Evolutionary conservation across 1,140 invertebrate genomes (phyloP).

Genomic region (Papilio polytes): DNA sequence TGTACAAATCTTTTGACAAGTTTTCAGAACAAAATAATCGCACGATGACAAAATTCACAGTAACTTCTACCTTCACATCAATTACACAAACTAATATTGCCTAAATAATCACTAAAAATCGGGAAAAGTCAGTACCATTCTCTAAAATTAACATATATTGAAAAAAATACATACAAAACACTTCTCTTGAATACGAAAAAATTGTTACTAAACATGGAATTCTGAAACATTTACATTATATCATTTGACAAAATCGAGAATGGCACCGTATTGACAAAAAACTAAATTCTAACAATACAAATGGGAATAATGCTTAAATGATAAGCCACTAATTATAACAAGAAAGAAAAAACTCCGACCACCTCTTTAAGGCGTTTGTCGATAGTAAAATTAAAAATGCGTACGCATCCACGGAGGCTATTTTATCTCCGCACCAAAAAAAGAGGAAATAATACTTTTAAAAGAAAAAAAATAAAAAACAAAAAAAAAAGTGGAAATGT

Average conservation of each 20-base stretch:
- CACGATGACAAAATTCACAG: conserved; percentile 41
- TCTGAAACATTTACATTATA: conserved; percentile 10
- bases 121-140: conserved; percentile 57
- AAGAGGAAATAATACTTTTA: conserved; percentile 39
- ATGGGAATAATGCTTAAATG: conserved; percentile 78
- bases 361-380: conserved; percentile 43
- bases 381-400: conserved; percentile 49
- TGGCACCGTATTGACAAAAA: conserved; percentile 62
- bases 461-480: conserved; percentile 55
- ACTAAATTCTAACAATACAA: conserved; percentile 70
- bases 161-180: background rate
- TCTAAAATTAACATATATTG: conserved; percentile 49
- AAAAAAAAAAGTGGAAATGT: conserved; percentile 75
- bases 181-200: too few species aligned
- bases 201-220: background rate
- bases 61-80: conserved; percentile 44
- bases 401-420: conserved; percentile 49
- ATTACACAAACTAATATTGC: conserved; percentile 60
- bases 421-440: conserved; percentile 45
- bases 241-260: conserved; percentile 61
- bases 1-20: conserved; percentile 53
- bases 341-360: conserved; percentile 50
- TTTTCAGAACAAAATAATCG: conserved; percentile 45
- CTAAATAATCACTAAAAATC: conserved; percentile 53
- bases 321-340: conserved; percentile 58